Evolutionary conservation across 2,113 vertebrate genomes (phyloP).

Genomic region (Crotalus viridis): DNA sequence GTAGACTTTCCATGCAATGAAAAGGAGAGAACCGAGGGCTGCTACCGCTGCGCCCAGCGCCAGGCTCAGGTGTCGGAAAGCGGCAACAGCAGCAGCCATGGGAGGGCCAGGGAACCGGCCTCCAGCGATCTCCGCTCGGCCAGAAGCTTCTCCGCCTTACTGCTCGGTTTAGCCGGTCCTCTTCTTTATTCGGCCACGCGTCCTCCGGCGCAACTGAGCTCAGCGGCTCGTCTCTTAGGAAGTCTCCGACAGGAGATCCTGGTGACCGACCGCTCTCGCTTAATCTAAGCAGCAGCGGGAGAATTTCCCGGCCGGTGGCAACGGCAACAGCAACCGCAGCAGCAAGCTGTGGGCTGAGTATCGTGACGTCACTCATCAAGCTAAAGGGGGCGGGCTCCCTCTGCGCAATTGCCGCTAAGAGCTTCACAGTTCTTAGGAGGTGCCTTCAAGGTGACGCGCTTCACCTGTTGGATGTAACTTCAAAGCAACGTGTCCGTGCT

Average conservation of each 20-base stretch:
- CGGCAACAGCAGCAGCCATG: conserved; percentile 71
- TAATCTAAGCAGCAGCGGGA: not conserved
- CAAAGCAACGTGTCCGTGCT: not conserved
- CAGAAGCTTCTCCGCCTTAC: not conserved
- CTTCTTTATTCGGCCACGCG: not conserved
- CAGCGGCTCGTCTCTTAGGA: not conserved
- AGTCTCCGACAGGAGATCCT: not conserved
- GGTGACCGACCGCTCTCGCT: not conserved
- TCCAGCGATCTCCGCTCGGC: no score
- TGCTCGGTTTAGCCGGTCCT: not conserved
- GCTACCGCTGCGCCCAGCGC: conserved; percentile 79
- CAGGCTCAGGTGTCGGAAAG: conserved; percentile 62
- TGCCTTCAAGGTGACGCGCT: not conserved
- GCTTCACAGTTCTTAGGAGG: not conserved
- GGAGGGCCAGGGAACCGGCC: not conserved
- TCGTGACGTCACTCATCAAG: not conserved
- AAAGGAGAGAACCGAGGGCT: conserved; percentile 81
- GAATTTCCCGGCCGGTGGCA: not conserved
- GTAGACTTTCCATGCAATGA: conserved; percentile 80
- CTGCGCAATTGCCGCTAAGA: not conserved
- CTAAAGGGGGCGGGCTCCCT: not conserved
- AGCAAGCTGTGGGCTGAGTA: not conserved
- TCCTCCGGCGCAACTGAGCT: not conserved
- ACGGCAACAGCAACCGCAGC: not conserved
- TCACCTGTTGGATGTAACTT: not conserved